These are phyloP conservation scores for Bungarus multicinctus DNA, from an alignment of 2,113 vertebrate species.

Conservation along the genomic window DNA sequence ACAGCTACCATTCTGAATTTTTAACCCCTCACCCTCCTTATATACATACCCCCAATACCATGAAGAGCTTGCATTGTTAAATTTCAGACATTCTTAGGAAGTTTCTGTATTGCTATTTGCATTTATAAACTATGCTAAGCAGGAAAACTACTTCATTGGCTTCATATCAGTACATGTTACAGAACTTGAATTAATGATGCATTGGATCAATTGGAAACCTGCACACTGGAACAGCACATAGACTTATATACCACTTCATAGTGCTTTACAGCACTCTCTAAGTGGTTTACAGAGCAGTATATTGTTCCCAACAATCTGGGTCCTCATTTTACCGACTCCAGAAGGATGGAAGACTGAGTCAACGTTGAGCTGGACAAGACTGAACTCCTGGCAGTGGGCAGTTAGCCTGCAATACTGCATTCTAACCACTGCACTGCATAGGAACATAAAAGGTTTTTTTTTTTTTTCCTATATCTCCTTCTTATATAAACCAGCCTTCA, in stretches of 20 bases:
- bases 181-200: neutral
- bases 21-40: neutral
- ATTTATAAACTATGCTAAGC: neutral
- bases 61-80: neutral
- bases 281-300: no score
- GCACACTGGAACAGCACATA: no score
- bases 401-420: neutral
- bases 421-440: neutral
- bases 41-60: neutral
- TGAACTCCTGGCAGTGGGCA: no score
- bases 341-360: no score
- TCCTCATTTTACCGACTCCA: no score
- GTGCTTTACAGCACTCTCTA: no score
- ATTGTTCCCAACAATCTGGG: no score
- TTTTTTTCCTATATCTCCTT: neutral
- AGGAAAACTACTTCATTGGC: neutral
- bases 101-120: neutral
- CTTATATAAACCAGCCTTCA: neutral
- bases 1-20: neutral
- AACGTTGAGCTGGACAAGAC: no score
- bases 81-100: neutral
- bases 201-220: neutral
- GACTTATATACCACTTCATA: no score
- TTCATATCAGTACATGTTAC: neutral
- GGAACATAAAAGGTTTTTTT: neutral